Conservation (phyloP, 2,113 vertebrate species). For the Athene noctua region DNA sequence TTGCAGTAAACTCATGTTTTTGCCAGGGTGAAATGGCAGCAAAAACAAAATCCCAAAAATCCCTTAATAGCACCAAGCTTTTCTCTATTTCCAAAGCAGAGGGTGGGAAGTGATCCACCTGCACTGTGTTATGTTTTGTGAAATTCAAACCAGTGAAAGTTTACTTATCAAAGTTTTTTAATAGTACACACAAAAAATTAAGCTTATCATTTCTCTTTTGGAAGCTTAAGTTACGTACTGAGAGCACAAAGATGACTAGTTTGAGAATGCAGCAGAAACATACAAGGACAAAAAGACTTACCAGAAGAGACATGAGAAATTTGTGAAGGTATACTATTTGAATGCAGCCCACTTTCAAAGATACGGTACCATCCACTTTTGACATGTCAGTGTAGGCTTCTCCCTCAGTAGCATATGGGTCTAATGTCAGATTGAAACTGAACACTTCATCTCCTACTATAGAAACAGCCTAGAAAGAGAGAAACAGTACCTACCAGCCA, state of each 20-base stretch:
- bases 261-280: not conserved
- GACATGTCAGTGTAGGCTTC: slow-evolving; percentile 85
- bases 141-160: not conserved
- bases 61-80: not conserved
- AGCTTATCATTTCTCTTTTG: not conserved
- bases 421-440: slow-evolving; percentile 87
- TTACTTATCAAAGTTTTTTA: not conserved
- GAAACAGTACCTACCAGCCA: not conserved
- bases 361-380: slow-evolving; percentile 87
- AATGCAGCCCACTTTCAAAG: slow-evolving; percentile 90
- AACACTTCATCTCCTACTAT: slow-evolving; percentile 96
- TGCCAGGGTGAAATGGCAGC: not conserved
- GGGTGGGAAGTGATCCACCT: not conserved
- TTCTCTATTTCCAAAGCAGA: not conserved
- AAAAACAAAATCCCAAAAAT: not conserved
- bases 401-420: slow-evolving; percentile 85
- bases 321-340: slow-evolving; percentile 93
- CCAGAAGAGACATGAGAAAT: slow-evolving; percentile 90
- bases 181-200: not conserved
- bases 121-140: not conserved
- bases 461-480: slow-evolving; percentile 85
- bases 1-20: not conserved
- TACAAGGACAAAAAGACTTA: slow-evolving; percentile 55
- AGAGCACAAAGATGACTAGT: not conserved
- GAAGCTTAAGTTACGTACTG: not conserved